These are phyloP conservation scores for Tetramorium alpestre DNA, from an alignment of 1,140 invertebrate genomes.

Conservation along the genomic window DNA sequence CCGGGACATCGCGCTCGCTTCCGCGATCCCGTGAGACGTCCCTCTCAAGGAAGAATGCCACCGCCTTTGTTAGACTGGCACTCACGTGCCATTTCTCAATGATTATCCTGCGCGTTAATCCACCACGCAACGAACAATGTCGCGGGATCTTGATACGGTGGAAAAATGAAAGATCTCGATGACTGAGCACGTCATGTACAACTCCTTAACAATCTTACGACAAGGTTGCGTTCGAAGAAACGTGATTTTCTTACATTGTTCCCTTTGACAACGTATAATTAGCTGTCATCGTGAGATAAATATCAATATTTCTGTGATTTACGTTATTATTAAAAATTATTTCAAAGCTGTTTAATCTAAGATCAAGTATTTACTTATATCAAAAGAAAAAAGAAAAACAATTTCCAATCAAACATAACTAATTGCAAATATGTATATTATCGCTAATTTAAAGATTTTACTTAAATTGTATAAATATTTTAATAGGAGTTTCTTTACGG, in stretches of 20 bases:
- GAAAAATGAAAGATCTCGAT: conserved; percentile 20
- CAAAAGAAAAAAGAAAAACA: neutral
- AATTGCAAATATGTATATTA: neutral
- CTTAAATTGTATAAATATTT: neutral
- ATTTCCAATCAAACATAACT: neutral
- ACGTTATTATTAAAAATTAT: neutral
- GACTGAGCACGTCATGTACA: conserved; percentile 13
- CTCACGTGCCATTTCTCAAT: conserved; percentile 36
- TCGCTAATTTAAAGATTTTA: neutral
- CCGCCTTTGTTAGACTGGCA: neutral
- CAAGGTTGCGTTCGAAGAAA: conserved; percentile 10
- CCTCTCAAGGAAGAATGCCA: conserved; percentile 19
- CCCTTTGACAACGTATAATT: neutral
- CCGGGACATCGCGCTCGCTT: conserved; percentile 17
- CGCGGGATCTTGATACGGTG: conserved; percentile 35
- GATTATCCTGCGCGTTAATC: conserved; percentile 45
- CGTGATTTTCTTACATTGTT: neutral
- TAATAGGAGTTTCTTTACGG: neutral
- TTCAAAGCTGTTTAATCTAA: neutral
- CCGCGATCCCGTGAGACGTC: conserved; percentile 8
- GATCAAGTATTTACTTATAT: neutral
- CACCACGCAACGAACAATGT: conserved; percentile 34
- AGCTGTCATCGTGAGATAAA: neutral
- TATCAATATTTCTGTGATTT: neutral
- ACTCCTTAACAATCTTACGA: conserved; percentile 8